Conservation (phyloP, 2,797 vertebrate genomes). For the Cercopithecus hamlyni region DNA sequence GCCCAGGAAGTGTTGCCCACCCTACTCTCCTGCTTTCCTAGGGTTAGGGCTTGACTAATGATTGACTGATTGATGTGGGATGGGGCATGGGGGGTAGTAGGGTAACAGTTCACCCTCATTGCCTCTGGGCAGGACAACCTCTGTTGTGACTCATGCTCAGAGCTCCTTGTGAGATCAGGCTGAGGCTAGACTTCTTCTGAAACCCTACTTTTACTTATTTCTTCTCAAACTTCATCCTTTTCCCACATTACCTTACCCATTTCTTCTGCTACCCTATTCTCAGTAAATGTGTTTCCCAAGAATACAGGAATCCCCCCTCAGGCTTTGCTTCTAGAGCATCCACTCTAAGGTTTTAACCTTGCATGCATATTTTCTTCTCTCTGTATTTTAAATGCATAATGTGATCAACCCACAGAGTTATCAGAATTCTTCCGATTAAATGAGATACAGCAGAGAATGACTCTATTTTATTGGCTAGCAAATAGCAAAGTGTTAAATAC, state of each 20-base stretch:
- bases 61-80: neutral
- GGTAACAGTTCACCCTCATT: neutral
- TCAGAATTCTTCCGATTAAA: neutral
- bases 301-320: neutral
- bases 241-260: too few relatives aligned
- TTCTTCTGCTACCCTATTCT: neutral
- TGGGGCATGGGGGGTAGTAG: rapidly evolving
- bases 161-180: neutral
- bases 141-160: neutral
- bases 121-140: neutral
- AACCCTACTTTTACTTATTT: neutral
- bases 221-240: neutral
- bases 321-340: neutral
- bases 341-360: neutral
- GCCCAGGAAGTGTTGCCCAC: neutral
- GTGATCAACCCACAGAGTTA: neutral
- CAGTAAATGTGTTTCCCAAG: neutral
- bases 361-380: neutral
- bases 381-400: neutral
- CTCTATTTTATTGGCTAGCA: neutral
- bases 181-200: neutral
- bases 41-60: neutral
- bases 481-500: neutral
- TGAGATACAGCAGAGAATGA: neutral
- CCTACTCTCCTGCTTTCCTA: neutral